A percentile compares a stretch with the other conserved stretches of the same genome.
These are phyloP conservation scores for Dromaius novaehollandiae DNA, from an alignment of 2,113 vertebrate species.

Conservation along the genomic window DNA sequence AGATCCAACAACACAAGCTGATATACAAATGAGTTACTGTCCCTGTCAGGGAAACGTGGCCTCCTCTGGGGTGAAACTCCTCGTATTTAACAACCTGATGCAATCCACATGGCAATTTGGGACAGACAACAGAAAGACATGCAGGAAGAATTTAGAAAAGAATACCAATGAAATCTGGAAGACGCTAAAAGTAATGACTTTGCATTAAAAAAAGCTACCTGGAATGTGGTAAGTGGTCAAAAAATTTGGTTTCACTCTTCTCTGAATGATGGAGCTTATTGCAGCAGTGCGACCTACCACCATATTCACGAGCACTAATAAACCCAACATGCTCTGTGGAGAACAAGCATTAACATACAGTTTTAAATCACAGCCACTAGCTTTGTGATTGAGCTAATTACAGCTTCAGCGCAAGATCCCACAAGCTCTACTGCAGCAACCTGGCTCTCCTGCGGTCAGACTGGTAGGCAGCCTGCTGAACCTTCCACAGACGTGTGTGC, in stretches of 20 bases:
- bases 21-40: not conserved
- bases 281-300: not conserved
- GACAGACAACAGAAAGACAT: not conserved
- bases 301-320: not conserved
- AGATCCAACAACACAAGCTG: not conserved
- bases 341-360: accelerated
- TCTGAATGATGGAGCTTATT: accelerated
- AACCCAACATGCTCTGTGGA: accelerated
- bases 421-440: not conserved
- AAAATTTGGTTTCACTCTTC: not conserved
- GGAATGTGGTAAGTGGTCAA: not conserved
- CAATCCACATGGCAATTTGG: not conserved
- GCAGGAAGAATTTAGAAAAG: not conserved
- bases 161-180: not conserved
- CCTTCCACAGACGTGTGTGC: not conserved
- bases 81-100: not conserved
- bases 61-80: not conserved
- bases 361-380: not conserved
- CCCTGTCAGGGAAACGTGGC: accelerated
- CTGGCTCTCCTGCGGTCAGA: not conserved
- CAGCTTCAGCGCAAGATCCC: accelerated
- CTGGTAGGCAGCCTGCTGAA: not conserved
- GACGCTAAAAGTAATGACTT: not conserved
- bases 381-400: not conserved
- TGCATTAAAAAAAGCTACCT: not conserved